Percentiles rank a stretch among this genome's conserved stretches.
Evolutionary conservation across 2,113 vertebrate species (phyloP).

Genomic region (Callocephalon fimbriatum): DNA sequence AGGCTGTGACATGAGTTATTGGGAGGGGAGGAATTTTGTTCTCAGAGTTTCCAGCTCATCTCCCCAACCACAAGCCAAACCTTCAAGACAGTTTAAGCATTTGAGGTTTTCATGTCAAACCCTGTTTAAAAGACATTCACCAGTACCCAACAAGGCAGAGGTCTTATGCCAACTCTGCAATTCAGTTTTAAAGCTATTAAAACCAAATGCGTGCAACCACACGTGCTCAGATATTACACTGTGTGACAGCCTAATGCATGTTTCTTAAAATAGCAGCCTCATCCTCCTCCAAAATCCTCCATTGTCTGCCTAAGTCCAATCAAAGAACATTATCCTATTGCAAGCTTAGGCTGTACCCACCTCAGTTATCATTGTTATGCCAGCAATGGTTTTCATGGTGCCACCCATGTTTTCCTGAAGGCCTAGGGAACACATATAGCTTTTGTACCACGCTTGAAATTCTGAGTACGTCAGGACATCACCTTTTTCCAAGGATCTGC

Average conservation of each 20-base stretch:
- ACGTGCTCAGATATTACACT: neutral
- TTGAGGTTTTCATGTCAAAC: neutral
- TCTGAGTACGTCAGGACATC: neutral
- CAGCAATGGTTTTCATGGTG: neutral
- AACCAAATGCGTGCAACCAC: neutral
- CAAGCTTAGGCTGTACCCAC: neutral
- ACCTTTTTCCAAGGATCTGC: neutral
- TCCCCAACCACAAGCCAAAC: neutral
- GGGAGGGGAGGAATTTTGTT: neutral
- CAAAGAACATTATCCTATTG: conserved; percentile 46
- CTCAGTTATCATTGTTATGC: neutral
- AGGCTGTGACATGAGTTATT: neutral
- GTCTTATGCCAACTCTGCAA: neutral
- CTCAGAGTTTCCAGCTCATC: neutral
- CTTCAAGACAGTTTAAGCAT: neutral
- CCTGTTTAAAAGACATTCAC: neutral
- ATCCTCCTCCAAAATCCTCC: conserved; percentile 28
- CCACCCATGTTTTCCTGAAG: neutral
- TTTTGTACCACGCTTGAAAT: neutral
- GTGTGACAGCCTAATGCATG: neutral
- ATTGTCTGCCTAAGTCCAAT: conserved; percentile 44
- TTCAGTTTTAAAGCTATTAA: neutral
- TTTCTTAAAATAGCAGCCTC: conserved; percentile 32
- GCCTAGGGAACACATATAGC: neutral
- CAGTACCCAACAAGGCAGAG: neutral